Evolutionary conservation across 2,113 vertebrate species (phyloP).

Genomic region (Sorex araneus): DNA sequence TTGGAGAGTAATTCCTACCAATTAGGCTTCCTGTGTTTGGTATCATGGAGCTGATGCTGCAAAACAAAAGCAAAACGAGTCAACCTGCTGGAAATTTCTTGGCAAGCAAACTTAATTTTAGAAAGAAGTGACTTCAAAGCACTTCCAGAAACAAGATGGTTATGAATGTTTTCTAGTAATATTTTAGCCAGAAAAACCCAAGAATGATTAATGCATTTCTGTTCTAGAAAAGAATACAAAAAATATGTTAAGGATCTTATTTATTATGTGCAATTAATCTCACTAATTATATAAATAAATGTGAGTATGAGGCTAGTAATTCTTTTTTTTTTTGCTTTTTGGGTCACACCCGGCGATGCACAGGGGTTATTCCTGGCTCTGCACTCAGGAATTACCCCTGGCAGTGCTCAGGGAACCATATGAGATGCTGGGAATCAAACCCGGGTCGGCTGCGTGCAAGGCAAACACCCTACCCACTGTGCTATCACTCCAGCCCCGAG

Average conservation of each 20-base stretch:
- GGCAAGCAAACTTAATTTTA: conserved; percentile 36
- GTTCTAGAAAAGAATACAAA: conserved; percentile 54
- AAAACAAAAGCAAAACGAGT: conserved; percentile 31
- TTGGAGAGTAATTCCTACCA: conserved; percentile 52
- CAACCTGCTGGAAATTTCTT: conserved; percentile 66
- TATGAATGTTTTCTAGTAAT: conserved; percentile 41
- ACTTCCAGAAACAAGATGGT: conserved; percentile 51
- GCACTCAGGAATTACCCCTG: too few species aligned
- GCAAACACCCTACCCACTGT: too few species aligned
- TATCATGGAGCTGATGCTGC: conserved; percentile 46
- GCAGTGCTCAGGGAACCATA: too few species aligned
- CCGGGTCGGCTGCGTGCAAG: too few species aligned
- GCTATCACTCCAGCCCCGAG: too few species aligned
- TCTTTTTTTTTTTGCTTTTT: too few species aligned
- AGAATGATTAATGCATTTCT: conserved; percentile 57
- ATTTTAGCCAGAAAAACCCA: conserved; percentile 9
- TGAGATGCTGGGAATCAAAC: too few species aligned
- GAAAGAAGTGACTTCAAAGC: conserved; percentile 65
- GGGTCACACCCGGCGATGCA: too few species aligned
- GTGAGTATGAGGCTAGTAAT: not conserved
- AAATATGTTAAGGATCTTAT: conserved; percentile 13
- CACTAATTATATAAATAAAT: conserved; percentile 53
- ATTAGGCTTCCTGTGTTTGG: not conserved
- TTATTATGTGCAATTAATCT: conserved; percentile 48
- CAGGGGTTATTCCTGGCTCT: too few species aligned